Evolutionary conservation across 2,888 invertebrate genomes (phyloP).

Genomic region (Nipponacmea schrenckii): DNA sequence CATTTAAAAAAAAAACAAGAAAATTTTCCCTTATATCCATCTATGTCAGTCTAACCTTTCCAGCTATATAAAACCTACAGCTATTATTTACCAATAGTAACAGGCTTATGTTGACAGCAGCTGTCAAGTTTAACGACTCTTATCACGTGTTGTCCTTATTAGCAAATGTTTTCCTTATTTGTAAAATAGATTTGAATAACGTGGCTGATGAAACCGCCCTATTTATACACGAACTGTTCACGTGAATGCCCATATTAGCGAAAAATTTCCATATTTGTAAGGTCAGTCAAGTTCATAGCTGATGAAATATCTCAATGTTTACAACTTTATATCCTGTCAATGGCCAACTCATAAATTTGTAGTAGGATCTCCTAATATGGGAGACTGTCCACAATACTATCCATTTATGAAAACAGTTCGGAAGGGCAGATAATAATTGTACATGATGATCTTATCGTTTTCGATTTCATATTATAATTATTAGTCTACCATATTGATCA

Average conservation of each 20-base stretch:
- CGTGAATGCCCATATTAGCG: conserved; percentile 8
- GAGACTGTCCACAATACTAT: neutral
- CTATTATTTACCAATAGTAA: no score
- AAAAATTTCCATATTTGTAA: conserved; percentile 7
- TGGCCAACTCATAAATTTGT: neutral
- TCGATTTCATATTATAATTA: no score
- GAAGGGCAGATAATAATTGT: no score
- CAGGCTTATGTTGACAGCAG: neutral
- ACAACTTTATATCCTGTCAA: no score
- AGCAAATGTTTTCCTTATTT: conserved; percentile 1
- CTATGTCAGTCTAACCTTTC: no score
- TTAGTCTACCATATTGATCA: no score
- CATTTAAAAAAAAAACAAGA: no score
- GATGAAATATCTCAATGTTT: neutral
- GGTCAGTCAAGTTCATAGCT: neutral
- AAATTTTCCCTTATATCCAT: no score
- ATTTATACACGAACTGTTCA: neutral
- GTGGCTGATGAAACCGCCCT: conserved; percentile 1
- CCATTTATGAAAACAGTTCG: no score
- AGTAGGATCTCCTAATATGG: conserved; percentile 5
- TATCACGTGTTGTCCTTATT: conserved; percentile 5
- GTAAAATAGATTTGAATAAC: neutral
- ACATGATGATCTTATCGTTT: no score
- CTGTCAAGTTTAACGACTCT: neutral
- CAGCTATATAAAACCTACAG: no score